phyloP scores from a whole-genome alignment of 2,888 invertebrate genomes.

The Axea sp. region DNA sequence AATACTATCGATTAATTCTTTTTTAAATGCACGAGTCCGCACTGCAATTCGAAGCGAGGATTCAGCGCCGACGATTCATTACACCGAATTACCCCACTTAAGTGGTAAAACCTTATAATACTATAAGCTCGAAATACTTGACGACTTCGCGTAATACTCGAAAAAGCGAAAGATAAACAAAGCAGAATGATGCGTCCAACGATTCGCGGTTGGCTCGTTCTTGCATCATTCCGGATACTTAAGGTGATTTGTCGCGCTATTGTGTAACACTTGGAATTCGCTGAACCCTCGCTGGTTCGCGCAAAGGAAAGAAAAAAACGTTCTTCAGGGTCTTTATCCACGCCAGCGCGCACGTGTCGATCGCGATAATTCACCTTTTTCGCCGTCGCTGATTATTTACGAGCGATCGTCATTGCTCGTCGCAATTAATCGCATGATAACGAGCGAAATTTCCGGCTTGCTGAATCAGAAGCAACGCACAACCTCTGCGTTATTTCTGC shows the following conservation, averaged over 20 bases:
- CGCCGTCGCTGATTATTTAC: conserved; percentile 11
- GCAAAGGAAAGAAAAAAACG: conserved; percentile 4
- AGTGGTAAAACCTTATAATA: conserved; percentile 6
- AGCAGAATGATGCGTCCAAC: background rate
- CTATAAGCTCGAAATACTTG: conserved; percentile 1
- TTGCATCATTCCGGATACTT: conserved; percentile 13
- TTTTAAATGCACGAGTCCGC: conserved; percentile 11
- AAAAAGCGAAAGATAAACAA: background rate
- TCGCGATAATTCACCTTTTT: conserved; percentile 13
- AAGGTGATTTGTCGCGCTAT: conserved; percentile 13
- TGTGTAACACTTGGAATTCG: conserved; percentile 24
- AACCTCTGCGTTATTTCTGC: background rate
- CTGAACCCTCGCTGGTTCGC: conserved; percentile 17
- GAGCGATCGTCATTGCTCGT: conserved; percentile 1
- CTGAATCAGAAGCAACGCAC: background rate
- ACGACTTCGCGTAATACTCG: background rate
- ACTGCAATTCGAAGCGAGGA: conserved; percentile 4
- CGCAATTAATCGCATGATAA: conserved; percentile 7
- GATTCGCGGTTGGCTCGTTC: background rate
- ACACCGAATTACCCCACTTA: conserved; percentile 3
- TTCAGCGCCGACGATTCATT: conserved; percentile 14
- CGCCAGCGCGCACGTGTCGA: conserved; percentile 16
- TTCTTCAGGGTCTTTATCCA: conserved; percentile 22
- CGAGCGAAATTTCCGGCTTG: conserved; percentile 20
- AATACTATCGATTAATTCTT: conserved; percentile 9